phyloP scores from a whole-genome alignment of 2,797 vertebrate genomes.

The Ceyx erithaca region DNA sequence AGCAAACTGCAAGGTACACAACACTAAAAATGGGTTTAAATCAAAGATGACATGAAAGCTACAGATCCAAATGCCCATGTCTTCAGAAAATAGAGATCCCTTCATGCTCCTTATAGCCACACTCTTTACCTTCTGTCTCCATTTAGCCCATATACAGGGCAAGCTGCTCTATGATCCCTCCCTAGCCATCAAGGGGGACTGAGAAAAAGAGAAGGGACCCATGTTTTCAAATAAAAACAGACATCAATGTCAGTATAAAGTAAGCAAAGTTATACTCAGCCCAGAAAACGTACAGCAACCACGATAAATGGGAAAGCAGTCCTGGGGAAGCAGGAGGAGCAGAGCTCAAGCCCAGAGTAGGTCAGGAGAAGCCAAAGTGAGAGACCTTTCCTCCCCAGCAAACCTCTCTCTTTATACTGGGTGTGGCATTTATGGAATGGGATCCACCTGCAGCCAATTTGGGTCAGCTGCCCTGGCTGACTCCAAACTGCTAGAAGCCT shows the following conservation, averaged over 20 bases:
- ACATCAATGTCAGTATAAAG: background rate
- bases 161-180: background rate
- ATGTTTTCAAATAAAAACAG: background rate
- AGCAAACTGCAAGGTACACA: background rate
- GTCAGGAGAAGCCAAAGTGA: background rate
- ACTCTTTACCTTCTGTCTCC: background rate
- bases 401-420: background rate
- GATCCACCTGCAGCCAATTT: background rate
- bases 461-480: background rate
- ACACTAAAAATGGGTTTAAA: background rate
- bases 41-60: background rate
- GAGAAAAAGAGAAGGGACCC: background rate
- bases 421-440: background rate
- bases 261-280: background rate
- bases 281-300: background rate
- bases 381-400: background rate
- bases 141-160: background rate
- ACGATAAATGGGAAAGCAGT: background rate
- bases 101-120: fast-evolving
- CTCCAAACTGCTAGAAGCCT: background rate
- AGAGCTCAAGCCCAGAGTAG: background rate
- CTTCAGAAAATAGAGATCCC: background rate
- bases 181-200: background rate
- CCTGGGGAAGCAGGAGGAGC: background rate
- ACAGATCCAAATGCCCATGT: background rate